These are phyloP conservation scores for Oceanites oceanicus DNA, from an alignment of 2,113 vertebrate species.

Conservation along the genomic window DNA sequence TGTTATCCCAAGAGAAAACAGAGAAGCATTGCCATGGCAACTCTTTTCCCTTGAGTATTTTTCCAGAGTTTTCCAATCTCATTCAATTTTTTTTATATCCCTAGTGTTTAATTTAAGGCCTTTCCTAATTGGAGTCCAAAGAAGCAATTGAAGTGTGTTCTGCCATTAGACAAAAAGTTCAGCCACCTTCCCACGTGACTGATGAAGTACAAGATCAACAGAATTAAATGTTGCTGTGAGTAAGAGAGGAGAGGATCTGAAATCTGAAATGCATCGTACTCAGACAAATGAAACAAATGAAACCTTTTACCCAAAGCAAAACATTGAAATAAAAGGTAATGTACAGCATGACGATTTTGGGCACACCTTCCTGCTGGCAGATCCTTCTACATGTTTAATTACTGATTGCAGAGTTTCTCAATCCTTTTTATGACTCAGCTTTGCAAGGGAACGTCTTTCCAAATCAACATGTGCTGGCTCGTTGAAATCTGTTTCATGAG, in stretches of 20 bases:
- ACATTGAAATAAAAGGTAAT: not conserved
- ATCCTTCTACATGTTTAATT: conserved; percentile 5
- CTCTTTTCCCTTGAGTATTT: not conserved
- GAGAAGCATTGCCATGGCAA: conserved; percentile 6
- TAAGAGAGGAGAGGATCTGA: not conserved
- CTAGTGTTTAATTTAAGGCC: not conserved
- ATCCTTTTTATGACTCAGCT: conserved; percentile 45
- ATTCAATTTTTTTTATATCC: not conserved
- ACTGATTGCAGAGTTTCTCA: not conserved
- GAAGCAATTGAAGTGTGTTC: not conserved
- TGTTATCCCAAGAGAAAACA: not conserved
- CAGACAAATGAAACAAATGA: not conserved
- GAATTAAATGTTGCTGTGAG: not conserved
- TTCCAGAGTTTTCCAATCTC: not conserved
- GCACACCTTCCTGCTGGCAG: not conserved
- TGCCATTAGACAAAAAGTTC: not conserved
- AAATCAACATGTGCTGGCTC: not conserved
- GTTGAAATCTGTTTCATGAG: conserved; percentile 1
- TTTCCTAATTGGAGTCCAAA: conserved; percentile 1
- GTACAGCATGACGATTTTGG: not conserved
- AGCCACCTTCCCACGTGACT: not conserved
- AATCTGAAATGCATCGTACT: not conserved
- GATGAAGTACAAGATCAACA: not conserved
- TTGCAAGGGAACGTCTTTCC: conserved; percentile 11
- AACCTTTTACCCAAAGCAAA: not conserved